These are phyloP conservation scores for Baccha elongata DNA, from an alignment of 2,888 invertebrate species.

Conservation along the genomic window DNA sequence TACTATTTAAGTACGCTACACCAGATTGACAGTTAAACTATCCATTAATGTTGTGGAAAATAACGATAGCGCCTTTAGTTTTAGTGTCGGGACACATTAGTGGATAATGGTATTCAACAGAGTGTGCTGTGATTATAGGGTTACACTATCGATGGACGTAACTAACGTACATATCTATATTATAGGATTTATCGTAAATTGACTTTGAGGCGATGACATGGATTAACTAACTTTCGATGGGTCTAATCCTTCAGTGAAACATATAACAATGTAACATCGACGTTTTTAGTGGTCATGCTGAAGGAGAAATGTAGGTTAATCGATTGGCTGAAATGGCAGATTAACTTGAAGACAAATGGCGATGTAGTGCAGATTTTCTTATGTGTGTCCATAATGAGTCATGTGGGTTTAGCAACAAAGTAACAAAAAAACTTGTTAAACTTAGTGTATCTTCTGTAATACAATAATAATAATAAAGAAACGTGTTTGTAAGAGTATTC, in stretches of 20 bases:
- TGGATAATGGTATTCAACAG: conserved; percentile 47
- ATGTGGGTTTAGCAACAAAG: not conserved
- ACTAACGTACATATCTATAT: conserved; percentile 3
- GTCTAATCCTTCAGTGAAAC: conserved; percentile 57
- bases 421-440: too few relatives aligned
- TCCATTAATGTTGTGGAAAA: conserved; percentile 30
- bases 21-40: conserved; percentile 41
- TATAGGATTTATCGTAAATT: conserved; percentile 41
- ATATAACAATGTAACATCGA: conserved; percentile 17
- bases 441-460: too few relatives aligned
- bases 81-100: conserved; percentile 61
- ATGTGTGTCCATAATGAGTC: not conserved
- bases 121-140: conserved; percentile 60
- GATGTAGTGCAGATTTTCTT: not conserved
- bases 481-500: not conserved
- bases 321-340: conserved; percentile 42
- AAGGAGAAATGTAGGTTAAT: conserved; percentile 62
- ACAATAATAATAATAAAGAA: not conserved
- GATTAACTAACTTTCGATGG: conserved; percentile 61
- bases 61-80: conserved; percentile 44
- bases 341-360: conserved; percentile 42
- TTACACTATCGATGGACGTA: conserved; percentile 21
- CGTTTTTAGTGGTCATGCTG: conserved; percentile 39
- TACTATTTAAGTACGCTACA: conserved; percentile 30
- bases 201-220: conserved; percentile 66